Percentiles rank a stretch among this genome's conserved stretches.
Conservation (phyloP, 2,888 invertebrate genomes). For the Odontomyia ornata region DNA sequence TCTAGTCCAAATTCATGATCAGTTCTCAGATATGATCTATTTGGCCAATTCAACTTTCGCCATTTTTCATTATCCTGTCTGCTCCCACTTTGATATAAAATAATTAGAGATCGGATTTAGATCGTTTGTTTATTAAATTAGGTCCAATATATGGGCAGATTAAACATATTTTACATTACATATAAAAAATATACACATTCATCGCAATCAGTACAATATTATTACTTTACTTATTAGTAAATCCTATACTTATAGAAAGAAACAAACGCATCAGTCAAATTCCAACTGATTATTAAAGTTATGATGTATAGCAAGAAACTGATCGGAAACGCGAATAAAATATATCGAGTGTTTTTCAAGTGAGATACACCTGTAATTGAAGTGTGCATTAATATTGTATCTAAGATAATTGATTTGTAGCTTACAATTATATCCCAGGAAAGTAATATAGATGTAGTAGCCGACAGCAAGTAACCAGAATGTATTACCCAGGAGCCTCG, state of each 20-base stretch:
- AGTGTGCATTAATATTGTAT: conserved; percentile 4
- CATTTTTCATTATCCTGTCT: too few relatives aligned
- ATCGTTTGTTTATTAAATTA: too few relatives aligned
- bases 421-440: conserved; percentile 94
- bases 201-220: neutral
- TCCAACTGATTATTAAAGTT: conserved; percentile 81
- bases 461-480: conserved; percentile 90
- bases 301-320: conserved; percentile 80
- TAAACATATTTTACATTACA: neutral
- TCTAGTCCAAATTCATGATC: too few relatives aligned
- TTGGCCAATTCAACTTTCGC: too few relatives aligned
- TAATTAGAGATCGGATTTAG: too few relatives aligned
- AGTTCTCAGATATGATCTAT: too few relatives aligned
- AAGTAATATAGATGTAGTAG: conserved; percentile 97
- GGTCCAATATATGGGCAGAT: too few relatives aligned
- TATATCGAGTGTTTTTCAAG: conserved; percentile 82
- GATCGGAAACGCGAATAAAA: conserved; percentile 84
- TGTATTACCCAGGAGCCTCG: conserved; percentile 87
- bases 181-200: conserved; percentile 32
- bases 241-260: conserved; percentile 85
- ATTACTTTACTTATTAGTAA: conserved; percentile 51
- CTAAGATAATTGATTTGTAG: conserved; percentile 53
- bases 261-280: conserved; percentile 83
- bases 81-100: too few relatives aligned
- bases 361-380: conserved; percentile 80